Percentiles rank a stretch among this genome's conserved stretches.
Evolutionary conservation across 2,113 vertebrate species (phyloP).

Genomic region (Colinus virginianus): DNA sequence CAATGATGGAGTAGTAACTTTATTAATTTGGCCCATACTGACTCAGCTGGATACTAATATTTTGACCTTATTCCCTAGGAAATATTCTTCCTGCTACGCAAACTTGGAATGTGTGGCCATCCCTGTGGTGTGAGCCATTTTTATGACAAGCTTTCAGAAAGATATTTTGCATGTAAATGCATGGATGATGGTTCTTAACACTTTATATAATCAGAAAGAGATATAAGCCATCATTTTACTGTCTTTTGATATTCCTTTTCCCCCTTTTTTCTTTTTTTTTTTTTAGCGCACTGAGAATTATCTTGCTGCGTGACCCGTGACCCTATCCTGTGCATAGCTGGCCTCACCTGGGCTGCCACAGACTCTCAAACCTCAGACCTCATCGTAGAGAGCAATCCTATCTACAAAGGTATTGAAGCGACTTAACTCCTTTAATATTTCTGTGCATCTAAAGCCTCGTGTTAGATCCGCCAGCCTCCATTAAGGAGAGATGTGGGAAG

Average conservation of each 20-base stretch:
- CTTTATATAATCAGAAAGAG: not conserved
- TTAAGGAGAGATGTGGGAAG: not conserved
- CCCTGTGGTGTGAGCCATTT: not conserved
- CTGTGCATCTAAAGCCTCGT: not conserved
- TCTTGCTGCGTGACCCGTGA: not conserved
- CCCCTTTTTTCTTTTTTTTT: not conserved
- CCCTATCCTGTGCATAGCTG: not conserved
- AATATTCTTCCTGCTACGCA: conserved; percentile 26
- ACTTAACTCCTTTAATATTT: not conserved
- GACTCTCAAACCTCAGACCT: rapidly evolving
- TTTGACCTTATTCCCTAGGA: conserved; percentile 59
- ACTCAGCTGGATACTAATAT: conserved; percentile 39
- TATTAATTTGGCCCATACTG: conserved; percentile 49
- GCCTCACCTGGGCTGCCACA: not conserved
- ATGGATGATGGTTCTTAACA: not conserved
- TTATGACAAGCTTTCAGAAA: conserved; percentile 35
- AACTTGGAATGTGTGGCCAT: conserved; percentile 12
- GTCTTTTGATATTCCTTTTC: not conserved
- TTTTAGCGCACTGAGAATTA: not conserved
- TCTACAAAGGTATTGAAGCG: not conserved
- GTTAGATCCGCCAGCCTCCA: not conserved
- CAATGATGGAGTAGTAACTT: conserved; percentile 42
- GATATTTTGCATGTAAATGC: not conserved
- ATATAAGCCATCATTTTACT: not conserved
- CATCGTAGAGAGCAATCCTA: not conserved